Base-by-base conservation (phyloP, 2,888 invertebrate species). In the Tortrix viridana region DNA sequence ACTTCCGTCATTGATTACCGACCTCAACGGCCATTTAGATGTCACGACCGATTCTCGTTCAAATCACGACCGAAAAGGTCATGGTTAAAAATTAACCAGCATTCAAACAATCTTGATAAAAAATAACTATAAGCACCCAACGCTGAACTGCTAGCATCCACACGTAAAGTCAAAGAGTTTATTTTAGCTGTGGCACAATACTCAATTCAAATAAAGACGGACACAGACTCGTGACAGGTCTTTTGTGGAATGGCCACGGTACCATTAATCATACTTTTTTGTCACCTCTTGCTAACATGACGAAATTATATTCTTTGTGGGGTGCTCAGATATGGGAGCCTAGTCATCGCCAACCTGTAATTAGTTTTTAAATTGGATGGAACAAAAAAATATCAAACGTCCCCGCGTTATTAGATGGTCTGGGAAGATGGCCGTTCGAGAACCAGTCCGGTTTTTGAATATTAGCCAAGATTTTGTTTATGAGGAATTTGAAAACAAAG, bases 351-450 rank as follows among this genome's bases (percentile, higher is more conserved):
- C 76, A 78, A 78, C 77, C 79, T 82, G 82, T 91, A 88, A 92
- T 92, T 91, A 92, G 88, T 88, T 92, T 90, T 89, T 86, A 89
- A 89, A 91, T 92, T 91, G 90, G 90, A 86, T 84, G 77, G 72
- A 76, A 81, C 82, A 84, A 87, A 89, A 81, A 89, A 89, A 82
- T 80, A 80, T 79, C 76, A 81, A 81, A 85, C 84, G 84, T 85
- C 84, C 77, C 85, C 86, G 84, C 82, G 78, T 76, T 76, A 68
- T 69, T 70, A 75, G 75, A 85, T 80, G 76, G 74, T 86, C 84
- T 84, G 85, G 82, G 83, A 81, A 84, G 70, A 49, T 48, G 20
- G 14, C 22, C 38, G 52, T 38, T 50, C 32, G 47, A 41, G 18
- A 57, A 38, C 38, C n/a, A 37, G 38, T 44, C 62, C 62, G 56